Base-by-base conservation (phyloP, 2,888 invertebrate species). In the Rotaria socialis region DNA sequence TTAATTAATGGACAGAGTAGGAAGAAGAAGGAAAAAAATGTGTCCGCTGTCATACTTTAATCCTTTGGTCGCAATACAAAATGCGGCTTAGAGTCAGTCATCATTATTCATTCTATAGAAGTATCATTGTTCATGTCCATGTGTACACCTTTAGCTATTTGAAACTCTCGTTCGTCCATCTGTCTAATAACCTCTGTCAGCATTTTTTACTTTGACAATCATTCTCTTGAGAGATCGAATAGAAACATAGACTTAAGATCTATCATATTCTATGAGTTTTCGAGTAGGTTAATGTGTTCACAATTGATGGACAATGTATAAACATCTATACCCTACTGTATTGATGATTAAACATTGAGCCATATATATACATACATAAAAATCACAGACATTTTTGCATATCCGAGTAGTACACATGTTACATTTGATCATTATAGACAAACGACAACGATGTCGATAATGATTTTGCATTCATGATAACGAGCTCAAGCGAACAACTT, bases 331-430 rank as follows among this genome's bases (percentile, higher is more conserved):
- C n/a, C 8, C 58, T 60, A 27, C n/a, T 60, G 27, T n/a, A n/a
- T 27, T 60, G 27, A 60, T 60, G 58, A 60, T 27, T 60, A n/a
- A 27, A 27, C 58, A 60, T 60, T 27, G n/a, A n/a, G 27, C 56
- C 24, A 56, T 5, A 56, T 56, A 24, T 11, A 58, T 60, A 60
- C 1, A 60, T 60, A 27, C 27, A 60, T 56, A 24, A 60, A 60
- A 60, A 60, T 60, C 58, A 52, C 52, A 60, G 58, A 60, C 58
- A 60, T 60, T 60, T 60, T 60, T 60, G 58, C 58, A 60, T 60
- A 60, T 60, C 58, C 58, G 58, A 60, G 58, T 60, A 5, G 58
- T 60, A 60, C 58, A 60, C 58, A 60, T 60, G 58, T 60, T 60
- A 60, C 58, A 60, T 60, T 60, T 60, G 58, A 60, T 60, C 58